Evolutionary conservation across 2,113 vertebrate species (phyloP), one percentile per base, ranked within the genome.

Genomic region (Pao palembangensis): DNA sequence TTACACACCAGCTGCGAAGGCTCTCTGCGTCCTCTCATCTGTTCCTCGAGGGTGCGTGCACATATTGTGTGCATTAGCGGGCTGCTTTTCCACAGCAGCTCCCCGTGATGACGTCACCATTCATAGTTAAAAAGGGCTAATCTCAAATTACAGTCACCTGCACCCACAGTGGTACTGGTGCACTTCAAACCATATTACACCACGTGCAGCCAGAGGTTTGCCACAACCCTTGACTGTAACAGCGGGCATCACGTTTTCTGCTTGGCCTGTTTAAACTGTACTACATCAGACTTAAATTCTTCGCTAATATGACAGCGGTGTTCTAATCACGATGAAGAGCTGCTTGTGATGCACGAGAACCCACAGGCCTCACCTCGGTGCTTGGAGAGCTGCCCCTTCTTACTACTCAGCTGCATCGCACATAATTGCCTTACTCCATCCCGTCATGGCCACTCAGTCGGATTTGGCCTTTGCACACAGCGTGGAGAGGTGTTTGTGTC

Each of bases 1-100:
- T 84, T 72, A 82, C 85, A 74, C 81, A 79, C 87, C 80, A 64
- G 81, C 78, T 61, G 80, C 69, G 73, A 83, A 50, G 63, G 47
- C 75, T 85, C 87, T 83, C 61, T 17, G 17, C 42, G 25, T 76
- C 60, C 63, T 61, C 77, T 67, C 72, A 78, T 86, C 69, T 78
- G 74, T 75, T 80, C 80, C 81, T 62, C 47, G 34, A 81, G 67
- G 67, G 54, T 21, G n/a, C 53, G 49, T 31, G 55, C 70, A 62
- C 69, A 76, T 58, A 69, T 69, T 78, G 59, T 67, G 61, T 55
- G 14, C 77, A 81, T 85, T 84, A 78, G 64, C 79, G 28, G 8
- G 28, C 28, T 31, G 28, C 28, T 31, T 31, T 31, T 31, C 8
- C 28, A 31, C 28, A 31, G 28, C 28, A 31, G 28, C 28, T 31